phyloP scores from a whole-genome alignment of 2,888 invertebrate species.

The Gerris lacustris region DNA sequence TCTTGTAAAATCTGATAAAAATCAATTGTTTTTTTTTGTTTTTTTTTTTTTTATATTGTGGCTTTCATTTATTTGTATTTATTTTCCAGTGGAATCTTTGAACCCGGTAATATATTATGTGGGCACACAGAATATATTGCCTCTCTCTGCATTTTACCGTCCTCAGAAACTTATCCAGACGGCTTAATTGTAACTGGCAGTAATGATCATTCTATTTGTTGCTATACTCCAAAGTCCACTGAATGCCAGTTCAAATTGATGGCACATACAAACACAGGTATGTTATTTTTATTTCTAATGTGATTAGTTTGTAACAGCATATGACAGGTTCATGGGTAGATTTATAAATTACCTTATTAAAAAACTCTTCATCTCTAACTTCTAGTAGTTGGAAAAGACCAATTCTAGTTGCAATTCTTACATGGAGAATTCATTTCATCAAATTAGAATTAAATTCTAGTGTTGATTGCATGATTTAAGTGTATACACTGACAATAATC shows the following conservation, averaged over 20 bases:
- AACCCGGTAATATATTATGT: neutral
- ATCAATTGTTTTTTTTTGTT: too few relatives aligned
- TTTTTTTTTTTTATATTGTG: neutral
- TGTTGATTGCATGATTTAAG: too few relatives aligned
- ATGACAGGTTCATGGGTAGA: too few relatives aligned
- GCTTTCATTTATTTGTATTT: neutral
- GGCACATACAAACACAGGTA: neutral
- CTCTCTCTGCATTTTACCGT: neutral
- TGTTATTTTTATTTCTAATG: neutral
- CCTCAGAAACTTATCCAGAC: neutral
- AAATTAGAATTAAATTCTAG: too few relatives aligned
- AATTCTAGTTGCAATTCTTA: too few relatives aligned
- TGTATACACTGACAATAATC: too few relatives aligned
- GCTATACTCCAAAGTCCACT: neutral
- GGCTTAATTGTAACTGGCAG: constrained; percentile 5
- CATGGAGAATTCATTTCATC: too few relatives aligned
- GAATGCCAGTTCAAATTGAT: neutral
- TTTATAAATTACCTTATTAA: too few relatives aligned
- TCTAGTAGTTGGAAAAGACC: too few relatives aligned
- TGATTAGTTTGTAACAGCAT: too few relatives aligned
- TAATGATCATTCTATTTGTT: neutral
- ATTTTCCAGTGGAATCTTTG: neutral
- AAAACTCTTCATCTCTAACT: too few relatives aligned
- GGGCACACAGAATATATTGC: constrained; percentile 3
- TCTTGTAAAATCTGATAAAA: too few relatives aligned